Percentiles rank a stretch among this genome's conserved stretches.
Evolutionary conservation across 2,888 invertebrate genomes (phyloP).

Genomic region (Leptarthrus brevirostris): DNA sequence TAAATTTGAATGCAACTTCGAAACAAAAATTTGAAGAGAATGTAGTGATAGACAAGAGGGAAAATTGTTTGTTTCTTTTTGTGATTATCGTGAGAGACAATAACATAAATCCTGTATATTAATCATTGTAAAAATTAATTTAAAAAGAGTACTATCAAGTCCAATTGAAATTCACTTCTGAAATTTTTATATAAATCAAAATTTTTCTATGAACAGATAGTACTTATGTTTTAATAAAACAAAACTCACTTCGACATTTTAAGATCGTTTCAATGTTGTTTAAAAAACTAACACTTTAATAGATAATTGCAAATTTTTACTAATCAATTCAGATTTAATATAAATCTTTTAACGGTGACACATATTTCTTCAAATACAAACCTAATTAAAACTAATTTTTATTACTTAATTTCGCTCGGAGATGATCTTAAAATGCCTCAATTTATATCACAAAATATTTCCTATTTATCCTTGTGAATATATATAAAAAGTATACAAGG

Average conservation of each 20-base stretch:
- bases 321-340: too few relatives aligned
- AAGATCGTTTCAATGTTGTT: constrained; percentile 22
- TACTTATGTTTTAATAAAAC: constrained; percentile 19
- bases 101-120: constrained; percentile 25
- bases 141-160: constrained; percentile 21
- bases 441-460: constrained; percentile 20
- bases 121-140: constrained; percentile 35
- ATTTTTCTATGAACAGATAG: constrained; percentile 33
- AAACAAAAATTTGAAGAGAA: too few relatives aligned
- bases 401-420: not conserved
- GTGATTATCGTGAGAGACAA: constrained; percentile 44
- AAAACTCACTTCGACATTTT: constrained; percentile 21
- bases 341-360: too few relatives aligned
- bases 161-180: constrained; percentile 10
- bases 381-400: too few relatives aligned
- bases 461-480: constrained; percentile 34
- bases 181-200: constrained; percentile 35
- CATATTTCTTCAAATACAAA: too few relatives aligned
- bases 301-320: not conserved
- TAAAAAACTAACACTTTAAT: not conserved
- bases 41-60: not conserved
- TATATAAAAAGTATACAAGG: constrained; percentile 11
- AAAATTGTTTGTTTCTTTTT: constrained; percentile 12
- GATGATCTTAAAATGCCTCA: constrained; percentile 36
- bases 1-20: not conserved